Evolutionary conservation across 64 coral and sea anemone genomes (phyloP), one percentile per base, ranked within the genome.

Genomic region (Anthopleura sola): DNA sequence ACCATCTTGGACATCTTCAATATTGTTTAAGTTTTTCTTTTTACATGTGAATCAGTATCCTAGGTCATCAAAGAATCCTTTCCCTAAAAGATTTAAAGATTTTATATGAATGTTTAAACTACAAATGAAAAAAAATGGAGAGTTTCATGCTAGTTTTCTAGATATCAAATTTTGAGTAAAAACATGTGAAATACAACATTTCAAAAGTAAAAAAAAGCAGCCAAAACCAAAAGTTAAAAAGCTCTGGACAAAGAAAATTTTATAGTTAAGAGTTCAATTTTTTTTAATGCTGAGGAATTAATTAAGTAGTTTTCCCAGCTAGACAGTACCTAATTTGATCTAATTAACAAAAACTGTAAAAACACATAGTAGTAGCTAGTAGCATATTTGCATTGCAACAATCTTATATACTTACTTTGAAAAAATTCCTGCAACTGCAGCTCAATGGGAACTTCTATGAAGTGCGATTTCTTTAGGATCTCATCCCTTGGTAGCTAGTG

Each of bases 1-100:
- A n/a, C 87, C 77, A 82, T 88, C 87, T 68, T 82, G 78, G 11
- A 88, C 78, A 69, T 88, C 87, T 82, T 88, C 87, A 82, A 88
- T 88, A 68, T 88, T 88, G 12, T 68, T 36, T 19, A 32, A 53
- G 44, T 60, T 36, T 81, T 88, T 88, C 50, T 88, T 88, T 78
- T 80, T 60, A n/a, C 86, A 24, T 57, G 31, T 60, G 50, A 80
- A 68, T 10, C 87, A 51, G 29, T 88, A 88, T 46, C 77, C 76
- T 12, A 88, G 16, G 34, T 82, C 76, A 47, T 88, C 87, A 82
- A 81, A 88, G 80, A 88, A 88, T 13, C 78, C 87, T 12, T 88
- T 58, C 20, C 49, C 87, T 82, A 80, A 46, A 81, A n/a, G n/a
- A 88, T 28, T 60, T 57, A 56, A 57, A 57, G 20, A 57, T 57